Base-by-base conservation (phyloP, 2,888 invertebrate species). In the Hirtodrosophila duncani region DNA sequence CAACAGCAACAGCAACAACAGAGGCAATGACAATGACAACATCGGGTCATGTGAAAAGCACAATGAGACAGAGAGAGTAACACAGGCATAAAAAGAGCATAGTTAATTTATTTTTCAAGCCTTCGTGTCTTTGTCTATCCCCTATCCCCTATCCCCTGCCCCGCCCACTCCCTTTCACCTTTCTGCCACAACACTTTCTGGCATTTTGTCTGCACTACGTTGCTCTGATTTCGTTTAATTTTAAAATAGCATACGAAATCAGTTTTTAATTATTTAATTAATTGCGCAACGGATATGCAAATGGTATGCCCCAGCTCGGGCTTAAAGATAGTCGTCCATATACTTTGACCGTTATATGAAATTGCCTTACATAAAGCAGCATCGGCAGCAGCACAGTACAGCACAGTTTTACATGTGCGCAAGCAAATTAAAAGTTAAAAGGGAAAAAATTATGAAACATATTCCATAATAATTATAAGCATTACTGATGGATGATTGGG, bases 191-290 rank as follows among this genome's bases (percentile, higher is more conserved):
- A 7, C 20, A 41, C 30, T 23, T 44, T 44, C 41, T 39, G 34
- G n/a, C 14, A n/a, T 27, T 26, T 21, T 11, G 21, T 20, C 10
- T 30, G 14, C 21, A 33, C 13, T 34, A 16, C 10, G 14, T 7
- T 3, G n/a, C 13, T 8, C 4, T 11, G 17, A n/a, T 8, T 18
- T 45, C 13, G 20, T 42, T 46, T 46, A 27, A 8, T 20, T 55
- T 51, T 48, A 24, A 60, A 55, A 50, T 53, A 42, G 62, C 56
- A 36, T 55, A 37, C 51, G 59, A 67, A 79, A 75, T 59, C 68
- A 63, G 63, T 58, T 75, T 75, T 72, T 59, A 77, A 75, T 80
- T 75, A 61, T 68, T 67, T 56, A 71, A 64, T 77, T 58, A 69
- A 75, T 75, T 77, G 61, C 69, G 41, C 56, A 64, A 58, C 60